Evolutionary conservation across 2,888 invertebrate species (phyloP).

Genomic region (Geotrupes spiniger): DNA sequence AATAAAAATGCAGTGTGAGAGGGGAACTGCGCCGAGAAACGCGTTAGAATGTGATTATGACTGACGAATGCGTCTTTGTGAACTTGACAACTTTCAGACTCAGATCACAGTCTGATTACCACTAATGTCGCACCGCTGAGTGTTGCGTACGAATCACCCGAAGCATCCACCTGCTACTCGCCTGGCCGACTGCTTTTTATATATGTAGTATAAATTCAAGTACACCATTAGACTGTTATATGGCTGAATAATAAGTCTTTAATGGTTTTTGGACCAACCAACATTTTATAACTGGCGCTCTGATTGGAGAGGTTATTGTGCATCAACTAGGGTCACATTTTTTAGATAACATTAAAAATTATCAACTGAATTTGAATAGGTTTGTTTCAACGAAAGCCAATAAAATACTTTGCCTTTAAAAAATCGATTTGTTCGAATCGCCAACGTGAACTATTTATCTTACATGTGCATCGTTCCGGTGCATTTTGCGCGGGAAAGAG

Average conservation of each 20-base stretch:
- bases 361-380: too few relatives aligned
- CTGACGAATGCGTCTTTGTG: not conserved
- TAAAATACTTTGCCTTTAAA: too few relatives aligned
- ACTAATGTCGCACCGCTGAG: constrained; percentile 33
- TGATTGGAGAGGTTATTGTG: constrained; percentile 28
- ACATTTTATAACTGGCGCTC: constrained; percentile 32
- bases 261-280: constrained; percentile 38
- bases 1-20: constrained; percentile 34
- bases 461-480: too few relatives aligned
- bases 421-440: too few relatives aligned
- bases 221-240: constrained; percentile 36
- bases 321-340: constrained; percentile 6
- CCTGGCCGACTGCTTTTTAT: constrained; percentile 33
- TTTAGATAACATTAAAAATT: not conserved
- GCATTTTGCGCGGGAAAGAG: not conserved
- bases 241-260: constrained; percentile 37
- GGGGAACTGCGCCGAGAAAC: constrained; percentile 26
- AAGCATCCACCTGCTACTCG: constrained; percentile 37
- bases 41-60: constrained; percentile 27
- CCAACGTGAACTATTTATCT: too few relatives aligned
- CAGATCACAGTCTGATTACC: constrained; percentile 54
- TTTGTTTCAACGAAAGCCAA: too few relatives aligned
- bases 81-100: not conserved
- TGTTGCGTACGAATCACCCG: not conserved
- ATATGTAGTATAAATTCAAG: constrained; percentile 36